Evolutionary conservation across 2,888 invertebrate species (phyloP), one percentile per base, ranked within the genome.

Genomic region (Nudaria mundana): DNA sequence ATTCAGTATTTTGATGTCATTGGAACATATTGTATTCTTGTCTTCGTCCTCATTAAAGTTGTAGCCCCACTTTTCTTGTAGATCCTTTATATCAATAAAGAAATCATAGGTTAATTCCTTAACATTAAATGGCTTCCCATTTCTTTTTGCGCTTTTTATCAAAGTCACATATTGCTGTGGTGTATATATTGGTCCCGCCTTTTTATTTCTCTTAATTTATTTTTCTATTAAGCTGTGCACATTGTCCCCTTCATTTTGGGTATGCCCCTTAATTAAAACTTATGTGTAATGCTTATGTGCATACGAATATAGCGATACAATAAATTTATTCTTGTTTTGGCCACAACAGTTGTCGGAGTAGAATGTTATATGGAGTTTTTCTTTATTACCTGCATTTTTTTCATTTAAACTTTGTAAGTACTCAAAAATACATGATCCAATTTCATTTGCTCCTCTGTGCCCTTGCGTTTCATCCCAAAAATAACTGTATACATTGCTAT

Each of bases 141-240:
- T 5, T 18, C 5, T 18, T 18, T 5, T 18, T 18, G 18, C 10
- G 2, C 13, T 28, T 29, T 22, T 36, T n/a, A 36, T 37, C 16
- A 37, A 16, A 10, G 37, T 38, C 8, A 16, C 31, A n/a, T 16
- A 31, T 37, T 47, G 46, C 28, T 40, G 30, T 14, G 62, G 59
- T 22, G 32, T 44, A 32, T 60, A 60, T 35, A 58, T 55, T 13
- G 58, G 53, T 28, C 48, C 55, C 16, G 58, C 46, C 43, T 48
- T 59, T 28, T 58, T 30, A 38, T 58, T 49, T 30, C 52, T 48
- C 47, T 51, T 59, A 25, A 63, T 46, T 45, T 62, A 51, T 33
- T 55, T 57, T 44, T 68, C 64, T 35, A 58, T 66, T 14, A 64
- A 51, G 36, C 60, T 61, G 40, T 71, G 63, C 15, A 66, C 40